Evolutionary conservation across 2,888 invertebrate species (phyloP).

Genomic region (Melanotus villosus): DNA sequence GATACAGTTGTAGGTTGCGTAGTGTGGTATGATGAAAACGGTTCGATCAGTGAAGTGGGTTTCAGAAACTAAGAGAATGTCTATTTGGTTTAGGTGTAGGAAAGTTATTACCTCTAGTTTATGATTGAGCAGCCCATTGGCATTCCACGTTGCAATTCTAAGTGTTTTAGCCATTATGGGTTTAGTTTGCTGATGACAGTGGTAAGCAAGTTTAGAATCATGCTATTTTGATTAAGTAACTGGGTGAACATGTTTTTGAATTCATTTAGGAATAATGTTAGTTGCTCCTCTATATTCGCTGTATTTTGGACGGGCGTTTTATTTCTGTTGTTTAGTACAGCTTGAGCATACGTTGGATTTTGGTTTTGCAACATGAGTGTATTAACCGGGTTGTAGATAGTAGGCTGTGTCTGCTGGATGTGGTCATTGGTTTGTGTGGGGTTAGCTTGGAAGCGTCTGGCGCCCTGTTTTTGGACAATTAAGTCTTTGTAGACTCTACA

Average conservation of each 20-base stretch:
- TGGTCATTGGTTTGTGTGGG: background rate
- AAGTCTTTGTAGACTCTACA: background rate
- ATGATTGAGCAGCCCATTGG: conserved; percentile 14
- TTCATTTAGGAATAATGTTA: background rate
- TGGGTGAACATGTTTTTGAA: conserved; percentile 21
- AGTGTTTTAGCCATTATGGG: background rate
- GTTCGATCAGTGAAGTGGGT: conserved; percentile 7
- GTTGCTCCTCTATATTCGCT: background rate
- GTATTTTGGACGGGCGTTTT: background rate
- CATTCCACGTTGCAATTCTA: conserved; percentile 24
- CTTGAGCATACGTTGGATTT: background rate
- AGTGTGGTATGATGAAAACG: background rate
- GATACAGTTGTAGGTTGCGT: background rate
- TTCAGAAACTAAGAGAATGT: conserved; percentile 18
- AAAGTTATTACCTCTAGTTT: conserved; percentile 5
- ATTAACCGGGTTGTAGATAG: background rate
- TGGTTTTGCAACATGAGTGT: background rate
- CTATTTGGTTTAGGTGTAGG: conserved; percentile 8
- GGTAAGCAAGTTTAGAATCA: conserved; percentile 8
- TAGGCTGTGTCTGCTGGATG: background rate
- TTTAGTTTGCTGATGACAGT: conserved; percentile 5
- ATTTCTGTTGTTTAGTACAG: background rate
- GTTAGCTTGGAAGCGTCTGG: background rate
- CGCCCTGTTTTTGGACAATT: background rate
- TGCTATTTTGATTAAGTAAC: conserved; percentile 21